Percentiles rank a stretch among this genome's conserved stretches.
Conservation (phyloP, 2,888 invertebrate species). For the Eudemis profundana region DNA sequence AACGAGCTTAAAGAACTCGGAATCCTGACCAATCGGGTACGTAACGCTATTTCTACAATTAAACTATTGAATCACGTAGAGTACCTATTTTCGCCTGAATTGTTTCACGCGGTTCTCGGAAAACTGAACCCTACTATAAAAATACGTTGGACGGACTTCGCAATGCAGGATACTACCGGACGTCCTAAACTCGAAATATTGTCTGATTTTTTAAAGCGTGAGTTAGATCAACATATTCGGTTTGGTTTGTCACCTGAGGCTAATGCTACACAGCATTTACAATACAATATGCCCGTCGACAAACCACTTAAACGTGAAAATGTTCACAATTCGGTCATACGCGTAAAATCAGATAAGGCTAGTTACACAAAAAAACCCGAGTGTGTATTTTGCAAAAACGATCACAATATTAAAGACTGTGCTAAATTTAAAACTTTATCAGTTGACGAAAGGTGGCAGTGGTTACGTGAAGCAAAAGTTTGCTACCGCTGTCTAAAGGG, state of each 20-base stretch:
- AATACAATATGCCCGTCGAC: not conserved
- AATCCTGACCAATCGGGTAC: too few species aligned
- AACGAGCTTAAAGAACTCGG: too few species aligned
- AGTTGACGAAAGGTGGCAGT: constrained; percentile 20
- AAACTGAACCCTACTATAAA: constrained; percentile 20
- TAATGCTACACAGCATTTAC: not conserved
- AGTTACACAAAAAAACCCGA: too few species aligned
- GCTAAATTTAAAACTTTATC: constrained; percentile 18
- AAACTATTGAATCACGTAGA: constrained; percentile 15
- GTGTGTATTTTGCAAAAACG: too few species aligned
- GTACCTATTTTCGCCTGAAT: too few species aligned
- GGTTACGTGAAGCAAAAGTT: constrained; percentile 10
- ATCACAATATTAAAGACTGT: constrained; percentile 18
- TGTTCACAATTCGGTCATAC: too few species aligned
- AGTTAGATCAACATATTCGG: too few species aligned
- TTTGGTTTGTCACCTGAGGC: too few species aligned
- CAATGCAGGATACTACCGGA: constrained; percentile 7
- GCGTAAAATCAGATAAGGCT: too few species aligned
- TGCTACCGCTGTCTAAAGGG: constrained; percentile 13
- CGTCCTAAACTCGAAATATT: constrained; percentile 30
- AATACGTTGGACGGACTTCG: too few species aligned
- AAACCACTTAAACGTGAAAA: constrained; percentile 6
- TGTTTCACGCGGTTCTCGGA: too few species aligned
- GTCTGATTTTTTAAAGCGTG: constrained; percentile 22
- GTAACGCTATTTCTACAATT: constrained; percentile 25